Conservation (phyloP, 2,113 vertebrate genomes). For the Leucoraja erinaceus region DNA sequence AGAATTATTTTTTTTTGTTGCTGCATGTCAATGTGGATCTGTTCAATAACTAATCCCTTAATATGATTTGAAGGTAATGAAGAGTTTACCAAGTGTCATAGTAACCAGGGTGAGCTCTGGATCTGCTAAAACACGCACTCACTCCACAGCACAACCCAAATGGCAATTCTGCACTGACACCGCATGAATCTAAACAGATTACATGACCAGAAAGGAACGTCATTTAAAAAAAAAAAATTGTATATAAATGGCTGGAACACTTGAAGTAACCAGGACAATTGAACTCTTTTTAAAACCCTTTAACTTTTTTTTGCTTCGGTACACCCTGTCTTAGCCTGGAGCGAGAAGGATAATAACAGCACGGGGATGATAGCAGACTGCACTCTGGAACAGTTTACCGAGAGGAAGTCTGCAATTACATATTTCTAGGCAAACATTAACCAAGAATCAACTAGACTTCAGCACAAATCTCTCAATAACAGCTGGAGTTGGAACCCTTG, state of each 20-base stretch:
- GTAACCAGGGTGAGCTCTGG: not conserved
- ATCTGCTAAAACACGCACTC: constrained; percentile 34
- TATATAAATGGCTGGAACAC: constrained; percentile 1
- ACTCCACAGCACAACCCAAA: not conserved
- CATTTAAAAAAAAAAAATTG: not conserved
- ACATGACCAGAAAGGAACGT: constrained; percentile 27
- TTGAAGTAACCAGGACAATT: constrained; percentile 23
- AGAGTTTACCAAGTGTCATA: constrained; percentile 28
- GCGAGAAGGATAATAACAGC: constrained; percentile 59
- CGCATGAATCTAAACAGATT: constrained; percentile 25
- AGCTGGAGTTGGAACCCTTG: constrained; percentile 50
- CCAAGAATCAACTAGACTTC: constrained; percentile 58
- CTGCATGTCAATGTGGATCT: constrained; percentile 48
- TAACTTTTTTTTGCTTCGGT: constrained; percentile 38
- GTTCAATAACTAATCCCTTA: constrained; percentile 52
- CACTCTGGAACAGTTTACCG: constrained; percentile 72
- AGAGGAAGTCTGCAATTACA: constrained; percentile 81
- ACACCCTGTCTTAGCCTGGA: constrained; percentile 51
- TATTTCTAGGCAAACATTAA: constrained; percentile 86
- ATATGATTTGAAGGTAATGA: constrained; percentile 48
- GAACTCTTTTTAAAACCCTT: constrained; percentile 27
- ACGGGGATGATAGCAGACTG: constrained; percentile 59
- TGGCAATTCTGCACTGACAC: constrained; percentile 11
- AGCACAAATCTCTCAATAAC: constrained; percentile 57
- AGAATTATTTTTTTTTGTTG: constrained; percentile 39